Evolutionary conservation across 2,888 invertebrate species (phyloP).

Genomic region (Boloria selene): DNA sequence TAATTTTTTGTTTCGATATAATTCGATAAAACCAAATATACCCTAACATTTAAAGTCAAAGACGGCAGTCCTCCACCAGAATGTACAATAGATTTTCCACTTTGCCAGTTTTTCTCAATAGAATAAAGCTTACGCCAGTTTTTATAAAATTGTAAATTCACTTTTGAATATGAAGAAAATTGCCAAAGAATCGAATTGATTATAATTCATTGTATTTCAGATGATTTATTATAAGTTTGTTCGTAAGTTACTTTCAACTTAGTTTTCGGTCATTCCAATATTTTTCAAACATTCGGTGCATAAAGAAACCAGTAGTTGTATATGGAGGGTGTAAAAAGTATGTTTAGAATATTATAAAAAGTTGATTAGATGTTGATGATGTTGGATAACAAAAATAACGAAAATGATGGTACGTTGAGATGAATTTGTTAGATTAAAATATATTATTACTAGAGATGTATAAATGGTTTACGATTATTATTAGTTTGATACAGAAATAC

Average conservation of each 20-base stretch:
- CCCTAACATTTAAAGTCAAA: constrained; percentile 38
- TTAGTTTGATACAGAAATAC: constrained; percentile 74
- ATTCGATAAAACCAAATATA: constrained; percentile 30
- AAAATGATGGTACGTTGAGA: constrained; percentile 74
- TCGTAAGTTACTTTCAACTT: constrained; percentile 50
- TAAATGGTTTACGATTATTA: constrained; percentile 81
- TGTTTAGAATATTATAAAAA: constrained; percentile 72
- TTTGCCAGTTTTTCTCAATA: constrained; percentile 76
- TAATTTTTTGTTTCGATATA: background rate
- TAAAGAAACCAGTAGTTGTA: constrained; percentile 63
- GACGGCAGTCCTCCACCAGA: constrained; percentile 50
- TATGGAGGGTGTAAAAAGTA: constrained; percentile 77
- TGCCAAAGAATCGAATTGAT: constrained; percentile 80
- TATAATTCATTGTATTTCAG: constrained; percentile 50
- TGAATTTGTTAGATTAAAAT: constrained; percentile 82
- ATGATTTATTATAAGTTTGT: constrained; percentile 23
- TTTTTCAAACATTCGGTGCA: constrained; percentile 75
- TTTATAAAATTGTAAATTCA: constrained; percentile 78
- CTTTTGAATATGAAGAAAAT: constrained; percentile 76
- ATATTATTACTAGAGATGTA: constrained; percentile 82
- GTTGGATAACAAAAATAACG: constrained; percentile 66
- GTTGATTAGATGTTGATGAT: constrained; percentile 77
- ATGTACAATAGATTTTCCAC: constrained; percentile 65
- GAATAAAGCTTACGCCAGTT: constrained; percentile 68
- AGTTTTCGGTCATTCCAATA: constrained; percentile 72